These are phyloP conservation scores for Clarias gariepinus DNA, from an alignment of 2,113 vertebrate genomes.

Conservation along the genomic window DNA sequence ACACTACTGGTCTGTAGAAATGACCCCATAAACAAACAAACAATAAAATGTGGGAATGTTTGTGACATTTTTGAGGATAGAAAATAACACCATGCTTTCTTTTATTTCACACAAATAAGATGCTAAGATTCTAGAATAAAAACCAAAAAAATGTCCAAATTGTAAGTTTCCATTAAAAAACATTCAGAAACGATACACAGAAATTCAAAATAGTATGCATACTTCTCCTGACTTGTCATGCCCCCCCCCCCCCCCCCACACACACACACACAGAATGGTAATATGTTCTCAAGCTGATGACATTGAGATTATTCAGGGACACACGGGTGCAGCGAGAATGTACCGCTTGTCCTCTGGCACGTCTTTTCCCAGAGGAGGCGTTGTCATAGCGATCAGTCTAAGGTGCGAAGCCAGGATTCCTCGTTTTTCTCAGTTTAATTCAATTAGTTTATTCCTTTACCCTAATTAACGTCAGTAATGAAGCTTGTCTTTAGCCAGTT, in stretches of 20 bases:
- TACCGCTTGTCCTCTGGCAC: constrained; percentile 45
- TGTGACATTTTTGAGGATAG: neutral
- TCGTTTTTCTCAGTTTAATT: constrained; percentile 31
- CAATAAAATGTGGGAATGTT: neutral
- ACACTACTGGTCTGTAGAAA: neutral
- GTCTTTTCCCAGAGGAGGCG: constrained; percentile 49
- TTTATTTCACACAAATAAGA: neutral
- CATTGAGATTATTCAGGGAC: constrained; percentile 27
- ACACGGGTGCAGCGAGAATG: neutral
- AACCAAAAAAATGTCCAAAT: neutral
- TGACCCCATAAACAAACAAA: neutral
- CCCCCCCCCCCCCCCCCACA: neutral
- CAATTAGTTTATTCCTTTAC: constrained; percentile 31
- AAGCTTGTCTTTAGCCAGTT: constrained; percentile 43
- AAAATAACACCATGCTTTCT: neutral
- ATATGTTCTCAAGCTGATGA: constrained; percentile 8
- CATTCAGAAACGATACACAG: too few relatives aligned
- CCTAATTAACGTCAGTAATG: constrained; percentile 43
- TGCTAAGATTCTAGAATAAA: neutral
- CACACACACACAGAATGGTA: neutral
- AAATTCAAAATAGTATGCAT: neutral
- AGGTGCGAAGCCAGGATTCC: constrained; percentile 24
- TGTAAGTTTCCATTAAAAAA: neutral
- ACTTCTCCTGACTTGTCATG: neutral
- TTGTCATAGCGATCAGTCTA: constrained; percentile 54